A percentile compares a stretch with the other conserved stretches of the same genome.
Evolutionary conservation across 2,113 vertebrate genomes (phyloP).

Genomic region (Dissostichus mawsoni): DNA sequence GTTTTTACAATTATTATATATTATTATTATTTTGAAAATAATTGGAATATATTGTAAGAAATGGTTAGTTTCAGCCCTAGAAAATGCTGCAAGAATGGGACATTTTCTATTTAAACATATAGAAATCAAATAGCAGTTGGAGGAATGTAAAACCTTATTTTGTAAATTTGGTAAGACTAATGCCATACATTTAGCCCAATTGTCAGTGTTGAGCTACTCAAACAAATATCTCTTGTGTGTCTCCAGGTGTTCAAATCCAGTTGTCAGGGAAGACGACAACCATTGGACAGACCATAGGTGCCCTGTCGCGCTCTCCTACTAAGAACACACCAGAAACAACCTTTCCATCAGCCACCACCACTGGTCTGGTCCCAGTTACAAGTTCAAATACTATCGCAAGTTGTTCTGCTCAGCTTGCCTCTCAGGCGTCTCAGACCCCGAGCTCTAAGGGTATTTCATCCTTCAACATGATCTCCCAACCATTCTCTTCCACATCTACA

Average conservation of each 20-base stretch:
- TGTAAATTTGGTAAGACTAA: background rate
- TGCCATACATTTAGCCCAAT: background rate
- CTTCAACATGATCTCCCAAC: constrained; percentile 42
- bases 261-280: constrained; percentile 63
- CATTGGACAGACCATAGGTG: constrained; percentile 59
- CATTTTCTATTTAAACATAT: background rate
- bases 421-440: constrained; percentile 32
- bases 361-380: constrained; percentile 35
- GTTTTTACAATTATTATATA: too few species aligned
- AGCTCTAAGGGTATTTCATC: constrained; percentile 39
- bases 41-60: too few species aligned
- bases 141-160: background rate
- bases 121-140: background rate
- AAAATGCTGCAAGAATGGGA: background rate
- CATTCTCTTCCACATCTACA: constrained; percentile 38
- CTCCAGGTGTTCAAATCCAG: constrained; percentile 64
- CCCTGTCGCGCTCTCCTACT: constrained; percentile 63
- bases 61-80: background rate
- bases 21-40: too few species aligned
- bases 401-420: constrained; percentile 39
- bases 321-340: constrained; percentile 56
- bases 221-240: constrained; percentile 26
- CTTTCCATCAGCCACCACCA: constrained; percentile 63
- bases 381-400: constrained; percentile 45
- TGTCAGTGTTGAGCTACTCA: background rate